These are phyloP conservation scores for Alosa sapidissima DNA, from an alignment of 2,797 vertebrate species.

Conservation along the genomic window DNA sequence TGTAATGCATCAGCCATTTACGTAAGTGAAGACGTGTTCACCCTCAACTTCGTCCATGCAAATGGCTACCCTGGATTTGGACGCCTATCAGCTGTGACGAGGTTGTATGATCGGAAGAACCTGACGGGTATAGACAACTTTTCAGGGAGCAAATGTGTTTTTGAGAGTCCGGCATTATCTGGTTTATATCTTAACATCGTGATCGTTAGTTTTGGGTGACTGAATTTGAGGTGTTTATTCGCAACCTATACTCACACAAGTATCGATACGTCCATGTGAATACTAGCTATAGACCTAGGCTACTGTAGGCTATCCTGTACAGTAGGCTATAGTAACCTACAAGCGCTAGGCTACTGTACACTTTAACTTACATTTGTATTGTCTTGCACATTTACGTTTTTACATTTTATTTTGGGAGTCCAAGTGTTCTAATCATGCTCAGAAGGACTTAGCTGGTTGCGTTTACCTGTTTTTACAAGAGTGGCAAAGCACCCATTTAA, in stretches of 20 bases:
- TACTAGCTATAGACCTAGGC: not conserved
- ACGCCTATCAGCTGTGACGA: slow-evolving; percentile 24
- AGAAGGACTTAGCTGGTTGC: not conserved
- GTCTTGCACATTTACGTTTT: not conserved
- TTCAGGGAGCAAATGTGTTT: not conserved
- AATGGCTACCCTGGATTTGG: slow-evolving; percentile 57
- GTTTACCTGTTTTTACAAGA: slow-evolving; percentile 4
- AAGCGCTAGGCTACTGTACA: not conserved
- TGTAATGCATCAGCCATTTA: slow-evolving; percentile 61
- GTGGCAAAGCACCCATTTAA: slow-evolving; percentile 10
- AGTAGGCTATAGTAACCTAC: not conserved
- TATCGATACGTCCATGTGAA: not conserved
- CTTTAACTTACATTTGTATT: not conserved
- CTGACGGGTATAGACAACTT: slow-evolving; percentile 16
- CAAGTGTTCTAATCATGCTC: not conserved
- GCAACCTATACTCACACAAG: not conserved
- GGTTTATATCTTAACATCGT: not conserved
- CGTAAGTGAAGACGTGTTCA: slow-evolving; percentile 58
- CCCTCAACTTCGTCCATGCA: slow-evolving; percentile 60
- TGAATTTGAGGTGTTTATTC: slow-evolving; percentile 12
- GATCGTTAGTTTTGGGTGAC: slow-evolving; percentile 15
- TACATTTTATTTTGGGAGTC: not conserved
- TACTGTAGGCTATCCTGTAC: slow-evolving; percentile 1
- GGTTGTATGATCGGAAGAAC: slow-evolving; percentile 12
- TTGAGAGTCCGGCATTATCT: not conserved